Evolutionary conservation across 1,140 invertebrate genomes (phyloP).

Genomic region (Cydia pomonella): DNA sequence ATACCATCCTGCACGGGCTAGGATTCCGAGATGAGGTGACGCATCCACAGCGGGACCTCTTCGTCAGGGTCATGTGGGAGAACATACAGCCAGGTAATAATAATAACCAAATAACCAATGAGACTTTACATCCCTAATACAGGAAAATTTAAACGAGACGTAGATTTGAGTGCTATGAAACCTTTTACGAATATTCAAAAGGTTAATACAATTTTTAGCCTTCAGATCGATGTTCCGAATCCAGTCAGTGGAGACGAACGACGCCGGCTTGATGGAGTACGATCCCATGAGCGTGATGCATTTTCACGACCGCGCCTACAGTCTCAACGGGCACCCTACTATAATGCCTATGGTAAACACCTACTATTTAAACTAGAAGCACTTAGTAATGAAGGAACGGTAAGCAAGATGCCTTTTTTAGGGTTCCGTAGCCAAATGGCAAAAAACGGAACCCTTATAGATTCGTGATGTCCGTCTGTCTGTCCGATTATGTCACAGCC

Average conservation of each 20-base stretch:
- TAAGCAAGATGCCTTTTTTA: too few relatives aligned
- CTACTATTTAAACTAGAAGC: too few relatives aligned
- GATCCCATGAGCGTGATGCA: constrained; percentile 93
- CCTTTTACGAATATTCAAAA: too few relatives aligned
- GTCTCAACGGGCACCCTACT: constrained; percentile 85
- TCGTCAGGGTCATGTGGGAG: constrained; percentile 86
- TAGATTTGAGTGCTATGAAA: too few relatives aligned
- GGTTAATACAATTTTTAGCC: constrained; percentile 54
- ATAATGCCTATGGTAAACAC: constrained; percentile 83
- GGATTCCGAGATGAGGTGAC: constrained; percentile 94
- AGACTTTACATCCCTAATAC: neutral
- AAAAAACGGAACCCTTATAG: too few relatives aligned
- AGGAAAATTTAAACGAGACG: too few relatives aligned
- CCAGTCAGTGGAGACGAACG: constrained; percentile 70
- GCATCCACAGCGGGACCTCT: constrained; percentile 88
- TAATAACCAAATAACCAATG: neutral
- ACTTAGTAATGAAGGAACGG: too few relatives aligned
- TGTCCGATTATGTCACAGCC: too few relatives aligned
- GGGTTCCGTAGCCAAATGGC: too few relatives aligned
- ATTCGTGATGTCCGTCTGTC: too few relatives aligned
- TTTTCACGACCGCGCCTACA: constrained; percentile 88
- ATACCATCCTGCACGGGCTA: constrained; percentile 91
- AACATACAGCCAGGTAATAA: constrained; percentile 84
- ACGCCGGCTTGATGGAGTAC: constrained; percentile 83
- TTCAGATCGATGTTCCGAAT: constrained; percentile 85